Percentiles rank a stretch among this genome's conserved stretches.
These are phyloP conservation scores for Tetramorium simillimum DNA, from an alignment of 1,140 invertebrate genomes.

Conservation along the genomic window DNA sequence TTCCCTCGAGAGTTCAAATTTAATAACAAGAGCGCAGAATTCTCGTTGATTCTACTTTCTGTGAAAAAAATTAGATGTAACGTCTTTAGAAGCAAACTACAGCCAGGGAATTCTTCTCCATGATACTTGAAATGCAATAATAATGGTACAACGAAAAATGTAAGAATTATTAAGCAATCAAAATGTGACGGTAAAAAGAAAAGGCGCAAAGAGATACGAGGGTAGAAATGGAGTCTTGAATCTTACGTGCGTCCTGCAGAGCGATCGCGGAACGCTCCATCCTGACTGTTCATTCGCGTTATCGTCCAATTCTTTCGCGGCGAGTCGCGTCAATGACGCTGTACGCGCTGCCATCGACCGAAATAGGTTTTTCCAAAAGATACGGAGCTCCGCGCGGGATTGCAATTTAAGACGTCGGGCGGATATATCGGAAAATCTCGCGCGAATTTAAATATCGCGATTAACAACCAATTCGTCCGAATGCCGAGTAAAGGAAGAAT, in stretches of 20 bases:
- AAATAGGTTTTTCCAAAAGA: conserved; percentile 75
- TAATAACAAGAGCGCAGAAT: background rate
- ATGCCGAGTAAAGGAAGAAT: background rate
- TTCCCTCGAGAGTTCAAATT: background rate
- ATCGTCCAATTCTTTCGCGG: conserved; percentile 28
- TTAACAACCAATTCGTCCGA: too few species aligned
- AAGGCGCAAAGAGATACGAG: background rate
- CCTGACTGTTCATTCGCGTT: conserved; percentile 58
- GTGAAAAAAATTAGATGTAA: background rate
- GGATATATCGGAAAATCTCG: too few species aligned
- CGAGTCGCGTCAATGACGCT: conserved; percentile 23
- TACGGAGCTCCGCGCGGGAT: conserved; percentile 33
- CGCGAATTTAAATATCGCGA: too few species aligned
- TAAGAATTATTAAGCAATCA: too few species aligned
- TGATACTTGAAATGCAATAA: background rate
- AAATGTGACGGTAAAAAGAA: background rate
- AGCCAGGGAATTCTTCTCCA: background rate
- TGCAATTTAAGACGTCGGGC: background rate
- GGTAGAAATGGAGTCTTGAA: background rate
- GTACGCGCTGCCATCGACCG: conserved; percentile 29
- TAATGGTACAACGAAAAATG: too few species aligned
- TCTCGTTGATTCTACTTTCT: background rate
- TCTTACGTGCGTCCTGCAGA: conserved; percentile 77
- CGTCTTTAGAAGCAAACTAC: background rate
- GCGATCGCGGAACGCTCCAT: conserved; percentile 76